These are phyloP conservation scores for Tyria jacobaeae DNA, from an alignment of 2,888 invertebrate species.

Conservation along the genomic window DNA sequence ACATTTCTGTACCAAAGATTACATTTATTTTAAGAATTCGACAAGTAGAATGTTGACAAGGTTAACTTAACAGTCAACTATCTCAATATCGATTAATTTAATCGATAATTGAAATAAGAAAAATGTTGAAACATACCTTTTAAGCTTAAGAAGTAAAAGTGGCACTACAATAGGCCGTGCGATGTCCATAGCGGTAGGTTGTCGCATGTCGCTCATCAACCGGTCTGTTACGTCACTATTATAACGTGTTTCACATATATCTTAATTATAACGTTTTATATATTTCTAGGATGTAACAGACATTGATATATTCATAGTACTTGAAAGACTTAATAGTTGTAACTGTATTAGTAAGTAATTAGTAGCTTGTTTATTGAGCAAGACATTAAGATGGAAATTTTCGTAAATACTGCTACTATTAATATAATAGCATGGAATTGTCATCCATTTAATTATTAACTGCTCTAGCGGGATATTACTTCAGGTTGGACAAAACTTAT, in stretches of 20 bases:
- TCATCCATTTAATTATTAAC: too few species aligned
- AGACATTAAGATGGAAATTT: too few species aligned
- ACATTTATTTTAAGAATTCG: neutral
- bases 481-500: too few species aligned
- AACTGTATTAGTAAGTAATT: too few species aligned
- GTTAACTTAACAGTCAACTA: neutral
- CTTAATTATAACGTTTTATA: neutral
- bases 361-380: too few species aligned
- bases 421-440: too few species aligned
- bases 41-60: neutral
- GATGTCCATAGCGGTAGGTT: constrained; percentile 1
- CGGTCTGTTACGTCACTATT: constrained; percentile 13
- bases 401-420: too few species aligned
- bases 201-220: constrained; percentile 20
- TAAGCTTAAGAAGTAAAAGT: constrained; percentile 1
- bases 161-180: neutral
- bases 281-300: too few species aligned
- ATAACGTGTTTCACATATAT: constrained; percentile 8
- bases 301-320: too few species aligned
- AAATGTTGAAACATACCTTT: neutral
- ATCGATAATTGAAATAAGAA: neutral
- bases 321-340: too few species aligned
- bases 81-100: neutral
- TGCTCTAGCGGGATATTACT: too few species aligned
- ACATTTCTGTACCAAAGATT: neutral